A percentile compares a stretch with the other conserved stretches of the same genome.
Conservation (phyloP, 2,797 vertebrate genomes). For the Australoheros facetus region DNA sequence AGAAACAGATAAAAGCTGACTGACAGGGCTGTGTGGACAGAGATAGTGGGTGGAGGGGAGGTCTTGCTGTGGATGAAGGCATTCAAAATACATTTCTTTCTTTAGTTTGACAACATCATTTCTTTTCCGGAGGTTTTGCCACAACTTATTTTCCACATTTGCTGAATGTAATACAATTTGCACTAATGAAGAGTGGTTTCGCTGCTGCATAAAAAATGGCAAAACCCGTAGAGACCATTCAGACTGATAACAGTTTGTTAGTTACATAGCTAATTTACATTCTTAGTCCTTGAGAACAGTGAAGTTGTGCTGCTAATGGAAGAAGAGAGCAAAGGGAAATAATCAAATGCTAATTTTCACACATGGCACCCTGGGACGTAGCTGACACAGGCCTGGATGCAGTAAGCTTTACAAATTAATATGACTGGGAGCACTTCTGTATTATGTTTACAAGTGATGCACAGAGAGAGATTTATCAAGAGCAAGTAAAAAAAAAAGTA, state of each 20-base stretch:
- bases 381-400: constrained; percentile 26
- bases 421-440: constrained; percentile 24
- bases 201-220: constrained; percentile 16
- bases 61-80: constrained; percentile 42
- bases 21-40: constrained; percentile 41
- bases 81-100: constrained; percentile 46
- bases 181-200: constrained; percentile 32
- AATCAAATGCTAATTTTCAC: constrained; percentile 57
- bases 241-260: constrained; percentile 49
- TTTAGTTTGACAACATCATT: constrained; percentile 27
- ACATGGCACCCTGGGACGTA: constrained; percentile 27
- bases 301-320: constrained; percentile 39
- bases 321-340: constrained; percentile 48
- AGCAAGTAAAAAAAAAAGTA: neutral
- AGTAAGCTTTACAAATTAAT: constrained; percentile 37
- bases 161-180: constrained; percentile 25
- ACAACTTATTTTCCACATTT: constrained; percentile 16
- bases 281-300: constrained; percentile 29
- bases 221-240: constrained; percentile 38
- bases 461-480: constrained; percentile 21
- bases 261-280: constrained; percentile 50
- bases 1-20: constrained; percentile 53
- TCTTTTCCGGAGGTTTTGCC: neutral
- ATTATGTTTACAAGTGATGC: constrained; percentile 12
- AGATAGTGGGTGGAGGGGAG: constrained; percentile 27